A percentile compares a stretch with the other conserved stretches of the same genome.
Conservation (phyloP, 2,797 vertebrate genomes). For the Sebastes hubbsi region DNA sequence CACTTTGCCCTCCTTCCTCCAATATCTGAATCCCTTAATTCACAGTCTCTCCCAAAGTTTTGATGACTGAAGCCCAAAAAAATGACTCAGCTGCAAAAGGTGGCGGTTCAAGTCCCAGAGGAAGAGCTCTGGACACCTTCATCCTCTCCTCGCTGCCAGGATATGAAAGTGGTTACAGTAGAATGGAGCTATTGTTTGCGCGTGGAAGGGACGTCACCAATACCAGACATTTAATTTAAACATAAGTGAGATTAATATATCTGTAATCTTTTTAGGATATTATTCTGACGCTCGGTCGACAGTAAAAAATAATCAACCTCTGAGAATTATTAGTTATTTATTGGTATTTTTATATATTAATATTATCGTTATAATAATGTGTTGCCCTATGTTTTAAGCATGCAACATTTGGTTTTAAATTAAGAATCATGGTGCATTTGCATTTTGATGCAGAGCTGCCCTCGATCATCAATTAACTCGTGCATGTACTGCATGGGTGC, state of each 20-base stretch:
- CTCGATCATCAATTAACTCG: constrained; percentile 4
- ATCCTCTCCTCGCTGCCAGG: not conserved
- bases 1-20: rapidly evolving
- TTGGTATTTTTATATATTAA: not conserved
- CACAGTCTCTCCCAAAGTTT: constrained; percentile 41
- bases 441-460: not conserved
- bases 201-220: not conserved
- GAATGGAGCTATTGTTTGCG: not conserved
- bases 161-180: constrained; percentile 3
- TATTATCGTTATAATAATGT: not conserved
- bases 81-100: constrained; percentile 42
- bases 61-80: constrained; percentile 67
- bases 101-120: not conserved
- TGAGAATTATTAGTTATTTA: not conserved
- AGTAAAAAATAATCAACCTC: not conserved
- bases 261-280: not conserved
- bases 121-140: not conserved
- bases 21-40: not conserved
- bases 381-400: not conserved
- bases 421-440: not conserved
- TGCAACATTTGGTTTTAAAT: not conserved
- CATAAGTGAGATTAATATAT: not conserved
- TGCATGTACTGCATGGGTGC: constrained; percentile 6
- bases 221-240: not conserved
- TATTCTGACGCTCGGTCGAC: not conserved